Conservation (phyloP, 1,140 invertebrate species). For the Tachypleus tridentatus region DNA sequence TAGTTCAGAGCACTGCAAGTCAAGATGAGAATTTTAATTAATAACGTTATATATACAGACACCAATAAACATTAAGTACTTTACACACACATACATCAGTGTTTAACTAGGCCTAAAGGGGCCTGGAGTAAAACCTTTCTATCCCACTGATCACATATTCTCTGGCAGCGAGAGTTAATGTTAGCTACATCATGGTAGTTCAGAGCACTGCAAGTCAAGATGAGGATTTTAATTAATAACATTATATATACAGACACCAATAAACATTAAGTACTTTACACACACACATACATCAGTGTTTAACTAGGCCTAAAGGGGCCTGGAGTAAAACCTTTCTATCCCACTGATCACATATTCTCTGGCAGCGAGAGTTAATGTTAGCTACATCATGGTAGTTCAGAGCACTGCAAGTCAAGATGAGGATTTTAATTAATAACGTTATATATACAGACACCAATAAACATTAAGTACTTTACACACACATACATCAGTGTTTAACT, state of each 20-base stretch:
- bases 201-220: slow-evolving; percentile 53
- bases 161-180: slow-evolving; percentile 90
- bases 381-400: slow-evolving; percentile 94
- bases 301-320: too few relatives aligned
- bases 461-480: too few relatives aligned
- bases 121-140: slow-evolving; percentile 39
- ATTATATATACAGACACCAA: too few relatives aligned
- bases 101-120: too few relatives aligned
- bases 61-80: too few relatives aligned
- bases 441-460: too few relatives aligned
- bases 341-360: slow-evolving; percentile 65
- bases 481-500: too few relatives aligned
- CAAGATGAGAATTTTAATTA: slow-evolving; percentile 1
- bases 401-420: slow-evolving; percentile 46
- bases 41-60: too few relatives aligned
- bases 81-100: too few relatives aligned
- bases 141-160: slow-evolving; percentile 65
- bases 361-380: slow-evolving; percentile 87
- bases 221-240: neutral
- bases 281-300: too few relatives aligned
- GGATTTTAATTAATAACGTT: neutral
- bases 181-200: slow-evolving; percentile 92
- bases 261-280: too few relatives aligned
- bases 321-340: slow-evolving; percentile 56
- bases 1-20: slow-evolving; percentile 76